Percentiles rank a stretch among this genome's conserved stretches.
Evolutionary conservation across 2,113 vertebrate genomes (phyloP).

Genomic region (Microcebus ravelobensis): DNA sequence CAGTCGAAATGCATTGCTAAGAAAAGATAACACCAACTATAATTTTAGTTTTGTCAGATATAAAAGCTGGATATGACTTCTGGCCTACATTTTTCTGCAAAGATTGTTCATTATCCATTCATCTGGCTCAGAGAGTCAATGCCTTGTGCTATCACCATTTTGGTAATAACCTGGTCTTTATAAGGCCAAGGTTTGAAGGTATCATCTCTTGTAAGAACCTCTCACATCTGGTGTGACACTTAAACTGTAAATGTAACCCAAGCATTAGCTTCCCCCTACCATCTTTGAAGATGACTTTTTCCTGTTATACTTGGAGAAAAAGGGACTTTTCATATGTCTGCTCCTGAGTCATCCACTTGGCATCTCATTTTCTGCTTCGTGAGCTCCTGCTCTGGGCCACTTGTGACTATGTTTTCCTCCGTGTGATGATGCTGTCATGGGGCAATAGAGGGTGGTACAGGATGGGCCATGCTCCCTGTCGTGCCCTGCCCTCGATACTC

Average conservation of each 20-base stretch:
- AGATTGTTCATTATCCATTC: conserved; percentile 74
- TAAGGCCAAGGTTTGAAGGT: conserved; percentile 44
- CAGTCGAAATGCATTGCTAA: conserved; percentile 67
- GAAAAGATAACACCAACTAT: conserved; percentile 74
- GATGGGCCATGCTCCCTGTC: background rate
- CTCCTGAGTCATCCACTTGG: background rate
- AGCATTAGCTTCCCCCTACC: background rate
- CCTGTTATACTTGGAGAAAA: conserved; percentile 25
- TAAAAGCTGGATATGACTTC: conserved; percentile 60
- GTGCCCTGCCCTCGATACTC: background rate
- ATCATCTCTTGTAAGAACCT: conserved; percentile 49
- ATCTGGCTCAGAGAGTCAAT: conserved; percentile 64
- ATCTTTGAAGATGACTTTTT: conserved; percentile 19
- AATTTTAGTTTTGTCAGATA: conserved; percentile 75
- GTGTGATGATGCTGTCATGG: background rate
- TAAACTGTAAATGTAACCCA: conserved; percentile 47
- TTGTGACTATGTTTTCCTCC: background rate
- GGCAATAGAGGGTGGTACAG: background rate
- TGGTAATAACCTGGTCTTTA: conserved; percentile 28
- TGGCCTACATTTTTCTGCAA: conserved; percentile 70
- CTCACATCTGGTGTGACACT: background rate
- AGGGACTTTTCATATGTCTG: background rate
- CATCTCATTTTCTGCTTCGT: background rate
- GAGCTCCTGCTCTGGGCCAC: background rate
- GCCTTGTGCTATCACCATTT: conserved; percentile 60